Conservation (phyloP, 2,797 vertebrate species). For the Periparus ater region DNA sequence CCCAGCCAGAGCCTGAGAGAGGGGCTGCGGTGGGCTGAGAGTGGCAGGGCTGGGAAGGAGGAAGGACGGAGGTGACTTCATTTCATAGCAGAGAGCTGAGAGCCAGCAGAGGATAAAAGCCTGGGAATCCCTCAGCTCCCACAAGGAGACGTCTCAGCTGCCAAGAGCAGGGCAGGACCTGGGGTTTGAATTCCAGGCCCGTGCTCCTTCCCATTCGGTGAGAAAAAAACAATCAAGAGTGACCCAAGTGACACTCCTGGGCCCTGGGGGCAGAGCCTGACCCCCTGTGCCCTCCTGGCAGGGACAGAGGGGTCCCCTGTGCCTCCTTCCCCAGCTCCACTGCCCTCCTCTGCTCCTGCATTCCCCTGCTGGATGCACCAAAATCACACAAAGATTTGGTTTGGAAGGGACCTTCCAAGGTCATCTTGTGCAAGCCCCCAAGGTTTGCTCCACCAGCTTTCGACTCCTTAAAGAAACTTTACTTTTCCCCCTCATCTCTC, state of each 20-base stretch:
- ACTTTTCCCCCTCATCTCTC: background rate
- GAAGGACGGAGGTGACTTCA: slow-evolving; percentile 31
- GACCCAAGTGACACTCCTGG: background rate
- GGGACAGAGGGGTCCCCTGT: background rate
- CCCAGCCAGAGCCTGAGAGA: background rate
- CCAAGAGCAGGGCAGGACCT: background rate
- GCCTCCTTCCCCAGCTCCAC: background rate
- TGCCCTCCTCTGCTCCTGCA: background rate
- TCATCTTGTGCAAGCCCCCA: background rate
- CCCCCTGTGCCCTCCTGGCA: background rate
- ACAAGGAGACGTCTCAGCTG: background rate
- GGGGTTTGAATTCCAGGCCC: background rate
- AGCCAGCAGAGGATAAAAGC: slow-evolving; percentile 24
- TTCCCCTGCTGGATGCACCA: background rate
- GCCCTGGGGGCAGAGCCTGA: background rate
- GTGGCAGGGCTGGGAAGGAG: background rate
- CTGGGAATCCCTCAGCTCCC: slow-evolving; percentile 9
- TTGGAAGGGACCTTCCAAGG: background rate
- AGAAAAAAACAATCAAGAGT: background rate
- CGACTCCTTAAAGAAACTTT: background rate
- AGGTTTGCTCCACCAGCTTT: background rate
- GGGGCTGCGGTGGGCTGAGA: rapidly evolving
- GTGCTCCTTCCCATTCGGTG: background rate
- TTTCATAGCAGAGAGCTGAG: slow-evolving; percentile 5
- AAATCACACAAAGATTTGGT: background rate